Evolutionary conservation across 2,113 vertebrate genomes (phyloP), one percentile per base, ranked within the genome.

Genomic region (Dipodomys stephensi): DNA sequence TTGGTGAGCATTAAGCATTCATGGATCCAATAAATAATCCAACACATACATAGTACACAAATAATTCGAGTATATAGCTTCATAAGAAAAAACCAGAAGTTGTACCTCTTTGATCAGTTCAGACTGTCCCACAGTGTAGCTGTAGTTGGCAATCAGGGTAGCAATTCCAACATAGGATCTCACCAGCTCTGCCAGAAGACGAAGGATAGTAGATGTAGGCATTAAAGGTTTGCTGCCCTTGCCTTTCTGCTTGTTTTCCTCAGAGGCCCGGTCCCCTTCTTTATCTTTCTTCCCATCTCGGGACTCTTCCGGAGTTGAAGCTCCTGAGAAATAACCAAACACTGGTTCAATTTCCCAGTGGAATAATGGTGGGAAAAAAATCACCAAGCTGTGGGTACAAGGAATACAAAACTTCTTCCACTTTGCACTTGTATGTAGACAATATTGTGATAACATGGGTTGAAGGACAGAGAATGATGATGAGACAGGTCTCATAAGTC

Each of bases 31-130:
- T 23, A 49, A 92, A 95, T 30, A 83, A 39, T 80, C 30, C 28
- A 65, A 89, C 7, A 85, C 60, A 91, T 91, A 76, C 18, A 85
- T 64, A 49, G 19, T 74, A 90, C 67, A 9, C 74, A 79, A 88
- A 88, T 86, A 30, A 88, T n/a, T n/a, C 27, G 74, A 89, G 25
- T 49, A 49, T 89, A 82, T 79, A 90, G 82, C 83, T 77, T 15
- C 62, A 60, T 83, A 89, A 60, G 15, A 32, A 95, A 76, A 86
- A 94, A 73, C 2, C 87, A 49, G 76, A 92, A 94, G 69, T 71
- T 93, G 91, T 92, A 99, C 99, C 98, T 99, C 99, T 96, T 99
- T 99, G 96, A 99, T 99, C n/a, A 99, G 98, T 95, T 99, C 99
- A 2, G 99, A 99, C 95, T 99, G 99, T 90, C 99, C 99, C 49